phyloP scores from a whole-genome alignment of 2,797 vertebrate genomes.

The Nasua narica region DNA sequence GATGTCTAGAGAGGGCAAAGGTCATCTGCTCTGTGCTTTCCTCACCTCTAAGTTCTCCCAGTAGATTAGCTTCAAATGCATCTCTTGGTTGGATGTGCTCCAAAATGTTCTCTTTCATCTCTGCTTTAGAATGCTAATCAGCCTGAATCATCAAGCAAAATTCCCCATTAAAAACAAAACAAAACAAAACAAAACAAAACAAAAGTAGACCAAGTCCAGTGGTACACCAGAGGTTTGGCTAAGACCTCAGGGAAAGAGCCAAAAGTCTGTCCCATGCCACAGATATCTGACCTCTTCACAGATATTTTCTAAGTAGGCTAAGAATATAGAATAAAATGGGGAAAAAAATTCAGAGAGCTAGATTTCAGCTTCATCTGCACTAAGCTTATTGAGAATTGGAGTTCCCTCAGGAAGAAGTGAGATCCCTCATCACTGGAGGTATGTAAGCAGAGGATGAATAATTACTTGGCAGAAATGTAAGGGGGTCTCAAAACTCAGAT shows the following conservation, averaged over 20 bases:
- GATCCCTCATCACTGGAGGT: neutral
- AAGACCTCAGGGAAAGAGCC: neutral
- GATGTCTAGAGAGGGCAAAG: slow-evolving; percentile 30
- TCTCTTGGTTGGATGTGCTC: slow-evolving; percentile 5
- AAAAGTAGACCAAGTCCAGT: neutral
- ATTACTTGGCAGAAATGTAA: neutral
- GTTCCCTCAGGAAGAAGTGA: neutral
- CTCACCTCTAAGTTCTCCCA: slow-evolving; percentile 25
- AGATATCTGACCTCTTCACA: neutral
- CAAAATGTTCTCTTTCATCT: slow-evolving; percentile 29
- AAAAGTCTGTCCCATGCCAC: neutral
- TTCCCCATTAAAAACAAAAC: neutral
- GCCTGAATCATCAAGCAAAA: neutral
- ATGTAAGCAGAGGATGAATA: neutral
- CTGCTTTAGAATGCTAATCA: slow-evolving; percentile 40
- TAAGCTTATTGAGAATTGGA: neutral
- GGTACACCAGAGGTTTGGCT: neutral
- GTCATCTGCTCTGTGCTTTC: neutral
- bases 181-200: neutral
- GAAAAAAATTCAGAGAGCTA: neutral
- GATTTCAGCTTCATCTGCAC: neutral
- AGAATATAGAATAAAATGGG: neutral
- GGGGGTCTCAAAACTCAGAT: neutral
- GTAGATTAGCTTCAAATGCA: neutral
- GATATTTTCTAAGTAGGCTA: neutral